Conservation (phyloP, 2,113 vertebrate genomes). For the Prunella fulvescens region DNA sequence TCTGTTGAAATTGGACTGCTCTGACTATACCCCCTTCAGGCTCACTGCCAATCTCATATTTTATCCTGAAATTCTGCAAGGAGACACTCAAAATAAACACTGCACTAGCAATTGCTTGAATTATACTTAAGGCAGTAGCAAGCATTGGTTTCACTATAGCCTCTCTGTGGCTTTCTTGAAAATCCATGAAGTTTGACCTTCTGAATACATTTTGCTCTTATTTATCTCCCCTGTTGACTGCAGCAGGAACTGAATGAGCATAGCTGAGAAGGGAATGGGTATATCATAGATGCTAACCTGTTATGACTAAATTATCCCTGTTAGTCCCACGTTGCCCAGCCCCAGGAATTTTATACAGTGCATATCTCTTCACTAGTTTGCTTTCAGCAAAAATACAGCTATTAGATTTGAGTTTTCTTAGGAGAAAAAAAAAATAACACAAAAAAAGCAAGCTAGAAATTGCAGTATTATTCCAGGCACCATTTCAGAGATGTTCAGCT, state of each 20-base stretch:
- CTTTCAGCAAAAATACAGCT: neutral
- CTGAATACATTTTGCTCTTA: neutral
- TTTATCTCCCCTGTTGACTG: neutral
- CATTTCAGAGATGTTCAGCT: neutral
- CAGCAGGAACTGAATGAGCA: neutral
- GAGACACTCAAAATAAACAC: slow-evolving; percentile 55
- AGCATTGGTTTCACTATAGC: neutral
- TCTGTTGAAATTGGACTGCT: slow-evolving; percentile 48
- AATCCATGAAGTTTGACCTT: slow-evolving; percentile 14
- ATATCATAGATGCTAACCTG: neutral
- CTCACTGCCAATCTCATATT: slow-evolving; percentile 27
- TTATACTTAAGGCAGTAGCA: slow-evolving; percentile 6
- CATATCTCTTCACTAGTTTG: neutral
- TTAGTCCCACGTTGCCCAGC: neutral
- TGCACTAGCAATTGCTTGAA: neutral
- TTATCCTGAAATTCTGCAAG: slow-evolving; percentile 27
- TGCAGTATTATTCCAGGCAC: neutral
- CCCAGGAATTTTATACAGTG: neutral
- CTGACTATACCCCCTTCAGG: slow-evolving; percentile 15
- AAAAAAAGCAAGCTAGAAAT: neutral
- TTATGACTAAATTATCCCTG: slow-evolving; percentile 18
- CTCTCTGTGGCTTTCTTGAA: slow-evolving; percentile 17
- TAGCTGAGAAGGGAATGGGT: neutral
- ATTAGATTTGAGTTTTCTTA: neutral
- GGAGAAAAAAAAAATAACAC: neutral